These are phyloP conservation scores for Cercocebus atys DNA, from an alignment of 2,113 vertebrate species.

Conservation along the genomic window DNA sequence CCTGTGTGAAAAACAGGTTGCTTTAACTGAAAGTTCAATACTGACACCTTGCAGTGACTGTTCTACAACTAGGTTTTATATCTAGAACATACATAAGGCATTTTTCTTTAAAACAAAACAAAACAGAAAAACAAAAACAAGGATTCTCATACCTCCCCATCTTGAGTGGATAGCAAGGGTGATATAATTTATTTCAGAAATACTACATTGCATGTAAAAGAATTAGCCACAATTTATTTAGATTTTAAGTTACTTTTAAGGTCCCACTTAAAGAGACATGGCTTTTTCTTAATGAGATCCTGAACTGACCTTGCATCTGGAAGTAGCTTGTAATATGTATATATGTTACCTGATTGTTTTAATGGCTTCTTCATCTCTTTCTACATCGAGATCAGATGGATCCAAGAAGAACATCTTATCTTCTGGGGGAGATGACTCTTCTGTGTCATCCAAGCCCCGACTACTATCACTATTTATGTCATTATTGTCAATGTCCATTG, in stretches of 20 bases:
- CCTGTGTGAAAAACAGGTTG: neutral
- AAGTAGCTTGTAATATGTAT: neutral
- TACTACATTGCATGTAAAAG: neutral
- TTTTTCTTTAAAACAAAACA: constrained; percentile 7
- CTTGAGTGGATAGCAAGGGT: neutral
- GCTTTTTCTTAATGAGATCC: neutral
- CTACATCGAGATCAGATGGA: constrained; percentile 91
- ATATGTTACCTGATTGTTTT: constrained; percentile 93
- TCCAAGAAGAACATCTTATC: constrained; percentile 97
- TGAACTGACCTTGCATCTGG: neutral
- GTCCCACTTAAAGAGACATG: neutral
- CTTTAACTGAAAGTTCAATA: neutral
- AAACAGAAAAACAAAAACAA: neutral
- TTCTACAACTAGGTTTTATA: neutral
- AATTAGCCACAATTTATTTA: neutral
- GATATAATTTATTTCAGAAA: constrained; percentile 53
- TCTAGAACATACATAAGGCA: neutral
- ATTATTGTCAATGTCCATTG: constrained; percentile 96
- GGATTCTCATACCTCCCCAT: neutral
- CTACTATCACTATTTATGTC: constrained; percentile 91
- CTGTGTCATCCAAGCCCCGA: constrained; percentile 91
- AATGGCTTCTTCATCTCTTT: constrained; percentile 95
- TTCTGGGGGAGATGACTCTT: constrained; percentile 95
- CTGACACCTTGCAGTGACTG: neutral
- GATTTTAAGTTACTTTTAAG: constrained; percentile 46